phyloP scores from a whole-genome alignment of 2,113 vertebrate species.

The Cyphomyrus discorhynchus region DNA sequence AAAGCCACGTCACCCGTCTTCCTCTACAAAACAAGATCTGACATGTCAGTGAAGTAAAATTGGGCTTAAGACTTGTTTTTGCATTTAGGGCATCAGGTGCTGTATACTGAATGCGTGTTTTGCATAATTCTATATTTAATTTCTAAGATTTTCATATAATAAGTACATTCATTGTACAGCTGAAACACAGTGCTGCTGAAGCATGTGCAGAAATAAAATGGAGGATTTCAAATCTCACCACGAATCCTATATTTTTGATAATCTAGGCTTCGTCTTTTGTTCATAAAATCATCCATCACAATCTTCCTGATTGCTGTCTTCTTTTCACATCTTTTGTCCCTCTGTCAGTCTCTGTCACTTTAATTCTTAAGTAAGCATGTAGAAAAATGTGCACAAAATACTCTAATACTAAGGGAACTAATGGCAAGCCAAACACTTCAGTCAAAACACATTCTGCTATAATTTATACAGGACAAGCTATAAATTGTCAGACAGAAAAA shows the following conservation, averaged over 20 bases:
- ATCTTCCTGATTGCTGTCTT: background rate
- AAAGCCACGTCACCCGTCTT: background rate
- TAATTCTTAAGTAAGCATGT: background rate
- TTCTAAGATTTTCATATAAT: background rate
- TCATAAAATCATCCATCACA: background rate
- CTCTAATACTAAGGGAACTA: background rate
- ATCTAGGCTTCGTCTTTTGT: background rate
- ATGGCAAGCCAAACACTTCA: background rate
- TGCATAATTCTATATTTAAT: background rate
- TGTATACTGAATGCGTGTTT: background rate
- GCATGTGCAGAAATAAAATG: background rate
- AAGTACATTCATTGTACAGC: background rate
- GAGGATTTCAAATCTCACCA: background rate
- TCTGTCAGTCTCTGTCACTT: background rate
- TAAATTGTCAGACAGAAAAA: background rate
- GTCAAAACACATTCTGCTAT: background rate
- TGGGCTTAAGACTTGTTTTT: background rate
- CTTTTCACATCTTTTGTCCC: background rate
- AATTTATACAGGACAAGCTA: background rate
- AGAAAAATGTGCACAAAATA: background rate
- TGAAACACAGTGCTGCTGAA: background rate
- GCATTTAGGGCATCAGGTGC: background rate
- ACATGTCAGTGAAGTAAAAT: background rate
- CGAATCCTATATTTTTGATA: background rate
- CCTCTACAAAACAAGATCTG: background rate